A percentile compares a stretch with the other conserved stretches of the same genome.
Conservation (phyloP, 2,888 invertebrate genomes). For the Melanchra persicariae region DNA sequence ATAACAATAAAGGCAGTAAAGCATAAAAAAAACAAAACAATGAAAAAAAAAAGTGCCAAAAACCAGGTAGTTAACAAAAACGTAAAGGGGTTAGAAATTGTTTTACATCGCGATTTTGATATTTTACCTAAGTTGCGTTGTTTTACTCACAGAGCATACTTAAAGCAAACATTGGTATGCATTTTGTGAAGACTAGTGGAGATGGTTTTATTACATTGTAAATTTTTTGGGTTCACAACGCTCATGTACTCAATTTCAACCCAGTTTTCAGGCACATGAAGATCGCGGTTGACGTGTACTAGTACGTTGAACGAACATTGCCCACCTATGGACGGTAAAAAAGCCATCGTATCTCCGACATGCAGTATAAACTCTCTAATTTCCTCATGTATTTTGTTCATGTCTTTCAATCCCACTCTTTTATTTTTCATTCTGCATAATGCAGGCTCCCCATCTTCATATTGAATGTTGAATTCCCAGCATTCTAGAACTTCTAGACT, state of each 20-base stretch:
- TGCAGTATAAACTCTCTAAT: slow-evolving; percentile 98
- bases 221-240: slow-evolving; percentile 97
- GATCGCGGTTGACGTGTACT: slow-evolving; percentile 96
- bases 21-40: too few species aligned
- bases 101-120: too few species aligned
- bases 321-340: slow-evolving; percentile 97
- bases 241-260: slow-evolving; percentile 96
- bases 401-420: slow-evolving; percentile 92
- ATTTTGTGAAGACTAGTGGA: slow-evolving; percentile 98
- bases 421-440: slow-evolving; percentile 89
- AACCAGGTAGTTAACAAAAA: too few species aligned
- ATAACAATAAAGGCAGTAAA: too few species aligned
- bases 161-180: slow-evolving; percentile 94
- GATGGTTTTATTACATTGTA: slow-evolving; percentile 96
- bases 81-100: too few species aligned
- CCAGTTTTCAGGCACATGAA: slow-evolving; percentile 97
- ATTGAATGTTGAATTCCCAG: slow-evolving; percentile 99
- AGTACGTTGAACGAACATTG: slow-evolving; percentile 98
- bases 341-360: slow-evolving; percentile 98
- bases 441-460: slow-evolving; percentile 91
- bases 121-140: too few species aligned
- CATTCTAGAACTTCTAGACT: slow-evolving; percentile 98
- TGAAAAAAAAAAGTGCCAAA: too few species aligned
- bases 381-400: slow-evolving; percentile 97
- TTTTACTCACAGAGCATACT: too few species aligned